Percentiles rank a stretch among this genome's conserved stretches.
phyloP scores from a whole-genome alignment of 2,888 invertebrate species.

The Cheilosia soror region DNA sequence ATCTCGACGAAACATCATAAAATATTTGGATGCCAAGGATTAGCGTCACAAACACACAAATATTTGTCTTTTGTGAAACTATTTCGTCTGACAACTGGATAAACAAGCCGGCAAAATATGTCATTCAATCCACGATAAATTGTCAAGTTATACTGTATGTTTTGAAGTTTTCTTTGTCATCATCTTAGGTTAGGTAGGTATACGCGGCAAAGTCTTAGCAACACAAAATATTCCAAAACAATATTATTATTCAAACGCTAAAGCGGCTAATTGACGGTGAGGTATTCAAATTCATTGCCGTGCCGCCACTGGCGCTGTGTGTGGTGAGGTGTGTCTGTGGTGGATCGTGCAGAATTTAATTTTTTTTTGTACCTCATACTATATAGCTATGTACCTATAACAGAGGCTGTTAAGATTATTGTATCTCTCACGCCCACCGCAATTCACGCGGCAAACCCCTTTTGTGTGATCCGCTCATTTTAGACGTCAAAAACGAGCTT shows the following conservation, averaged over 20 bases:
- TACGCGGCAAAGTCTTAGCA: not conserved
- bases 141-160: constrained; percentile 23
- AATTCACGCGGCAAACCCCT: constrained; percentile 52
- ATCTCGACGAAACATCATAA: not conserved
- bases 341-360: constrained; percentile 26
- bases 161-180: constrained; percentile 12
- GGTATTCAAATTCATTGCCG: constrained; percentile 47
- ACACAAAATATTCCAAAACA: constrained; percentile 22
- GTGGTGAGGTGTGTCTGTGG: constrained; percentile 48
- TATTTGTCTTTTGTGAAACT: not conserved
- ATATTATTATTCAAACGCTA: constrained; percentile 46
- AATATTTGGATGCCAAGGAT: not conserved
- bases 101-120: constrained; percentile 42
- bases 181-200: not conserved
- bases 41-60: not conserved
- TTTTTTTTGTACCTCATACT: not conserved
- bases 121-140: constrained; percentile 36
- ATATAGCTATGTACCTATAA: not conserved
- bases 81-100: not conserved
- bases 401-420: constrained; percentile 30
- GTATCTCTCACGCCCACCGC: constrained; percentile 57
- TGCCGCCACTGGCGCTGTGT: constrained; percentile 28
- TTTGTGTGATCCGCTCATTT: constrained; percentile 25
- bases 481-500: constrained; percentile 13
- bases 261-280: constrained; percentile 47